Evolutionary conservation across 2,113 vertebrate species (phyloP), one percentile per base, ranked within the genome.

Genomic region (Spea multiplicata): DNA sequence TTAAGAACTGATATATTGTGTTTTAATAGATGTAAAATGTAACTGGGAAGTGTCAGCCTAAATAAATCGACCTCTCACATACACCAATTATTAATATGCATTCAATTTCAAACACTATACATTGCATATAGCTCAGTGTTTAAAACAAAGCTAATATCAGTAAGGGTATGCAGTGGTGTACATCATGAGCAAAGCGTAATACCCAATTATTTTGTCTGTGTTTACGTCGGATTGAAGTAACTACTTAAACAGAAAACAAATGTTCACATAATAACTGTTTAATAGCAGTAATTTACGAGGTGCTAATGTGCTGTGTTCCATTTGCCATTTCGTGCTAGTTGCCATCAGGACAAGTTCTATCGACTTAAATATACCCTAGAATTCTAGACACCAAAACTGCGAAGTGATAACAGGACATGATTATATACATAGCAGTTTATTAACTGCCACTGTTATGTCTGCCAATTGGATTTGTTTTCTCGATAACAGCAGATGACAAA

Each of bases 201-300:
- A 57, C 44, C 65, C n/a, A 68, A 57, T 76, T 46, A 55, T 46
- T 48, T 59, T 49, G 45, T 70, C 66, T 69, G 6, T 76, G 52
- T 70, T 76, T 76, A 61, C 61, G 61, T 76, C 45, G 17, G 7
- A 8, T 9, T 16, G 7, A 76, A 69, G 47, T 16, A 47, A 47
- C 45, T 68, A 10, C 53, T 5, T 61, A 70, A 76, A 70, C 66
- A 76, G 14, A 70, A 76, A 76, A 59, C 66, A 70, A 70, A 76
- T 61, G 66, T 61, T 69, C 66, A 17, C 75, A 49, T 3, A 44
- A 17, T 6, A 6, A 48, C 5, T 6, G 44, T 47, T 66, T 17
- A 8, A 3, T 12, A 59, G 46, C 30, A 44, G 66, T 59, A 76
- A 49, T 76, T 69, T 76, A 76, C 44, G 52, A 61, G 50, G 66